Conservation (phyloP, 2,797 vertebrate genomes). For the Xenentodon cancila region DNA sequence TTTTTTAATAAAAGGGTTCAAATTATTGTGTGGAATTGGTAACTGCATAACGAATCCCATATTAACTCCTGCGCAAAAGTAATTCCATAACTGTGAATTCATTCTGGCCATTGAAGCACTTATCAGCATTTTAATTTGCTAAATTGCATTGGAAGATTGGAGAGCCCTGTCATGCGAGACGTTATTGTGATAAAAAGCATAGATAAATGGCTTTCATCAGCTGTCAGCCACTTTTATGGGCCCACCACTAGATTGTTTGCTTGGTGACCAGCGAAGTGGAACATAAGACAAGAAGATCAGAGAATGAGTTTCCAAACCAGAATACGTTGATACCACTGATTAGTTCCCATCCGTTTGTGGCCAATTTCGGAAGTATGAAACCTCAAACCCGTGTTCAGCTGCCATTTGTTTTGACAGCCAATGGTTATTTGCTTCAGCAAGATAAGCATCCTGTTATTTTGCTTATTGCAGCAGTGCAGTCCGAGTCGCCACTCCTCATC, state of each 20-base stretch:
- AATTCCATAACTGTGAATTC: conserved; percentile 20
- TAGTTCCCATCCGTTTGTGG: neutral
- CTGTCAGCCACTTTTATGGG: conserved; percentile 28
- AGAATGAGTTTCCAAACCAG: neutral
- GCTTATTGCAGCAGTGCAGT: conserved; percentile 57
- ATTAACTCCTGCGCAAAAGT: no score
- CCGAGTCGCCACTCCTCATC: conserved; percentile 47
- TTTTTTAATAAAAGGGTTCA: no score
- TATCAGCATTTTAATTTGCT: conserved; percentile 57
- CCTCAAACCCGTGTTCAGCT: neutral
- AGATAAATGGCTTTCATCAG: conserved; percentile 53
- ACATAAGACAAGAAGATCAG: conserved; percentile 7
- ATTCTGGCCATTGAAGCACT: conserved; percentile 12
- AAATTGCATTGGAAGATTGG: conserved; percentile 48
- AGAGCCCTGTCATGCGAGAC: conserved; percentile 32
- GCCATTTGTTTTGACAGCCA: conserved; percentile 36
- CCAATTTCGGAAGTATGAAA: conserved; percentile 2
- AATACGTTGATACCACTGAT: neutral
- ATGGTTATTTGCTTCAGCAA: conserved; percentile 28
- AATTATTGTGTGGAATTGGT: no score
- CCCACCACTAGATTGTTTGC: conserved; percentile 12
- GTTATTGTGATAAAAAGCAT: conserved; percentile 48
- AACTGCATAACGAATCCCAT: no score
- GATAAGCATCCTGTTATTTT: conserved; percentile 65
- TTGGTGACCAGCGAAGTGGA: conserved; percentile 29